phyloP scores from a whole-genome alignment of 37 sponge, comb jelly and placozoan genomes.

The Lycopodina hypogea region DNA sequence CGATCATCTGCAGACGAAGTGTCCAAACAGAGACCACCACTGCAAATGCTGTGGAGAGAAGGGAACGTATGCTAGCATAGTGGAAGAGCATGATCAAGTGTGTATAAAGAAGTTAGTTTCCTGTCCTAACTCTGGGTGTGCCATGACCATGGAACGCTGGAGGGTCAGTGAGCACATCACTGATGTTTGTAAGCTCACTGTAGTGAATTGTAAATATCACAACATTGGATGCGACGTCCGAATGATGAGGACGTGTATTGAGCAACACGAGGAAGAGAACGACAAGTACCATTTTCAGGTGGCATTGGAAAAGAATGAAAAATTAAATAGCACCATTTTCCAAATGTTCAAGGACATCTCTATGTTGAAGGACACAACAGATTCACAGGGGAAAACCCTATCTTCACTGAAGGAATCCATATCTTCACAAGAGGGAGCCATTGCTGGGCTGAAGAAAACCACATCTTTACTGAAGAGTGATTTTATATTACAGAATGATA shows the following conservation, averaged over 20 bases:
- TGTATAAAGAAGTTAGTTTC: conserved; percentile 12
- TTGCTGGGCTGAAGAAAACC: too few species aligned
- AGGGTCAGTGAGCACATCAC: background rate
- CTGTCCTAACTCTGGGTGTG: conserved; percentile 30
- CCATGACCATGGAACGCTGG: background rate
- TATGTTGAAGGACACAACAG: background rate
- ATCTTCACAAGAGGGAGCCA: background rate
- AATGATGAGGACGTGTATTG: background rate
- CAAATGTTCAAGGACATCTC: background rate
- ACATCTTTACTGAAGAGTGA: too few species aligned
- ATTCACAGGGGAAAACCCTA: background rate
- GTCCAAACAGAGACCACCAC: conserved; percentile 26
- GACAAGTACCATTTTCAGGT: background rate
- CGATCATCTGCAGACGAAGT: background rate
- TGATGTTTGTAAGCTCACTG: background rate
- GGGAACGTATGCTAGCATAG: conserved; percentile 16
- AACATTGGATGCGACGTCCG: conserved; percentile 17
- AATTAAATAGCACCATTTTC: background rate
- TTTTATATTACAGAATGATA: too few species aligned
- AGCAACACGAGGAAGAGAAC: conserved; percentile 15
- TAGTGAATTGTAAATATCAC: conserved; percentile 18
- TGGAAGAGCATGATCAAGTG: conserved; percentile 5
- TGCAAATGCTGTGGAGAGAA: conserved; percentile 27
- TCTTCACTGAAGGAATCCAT: background rate
- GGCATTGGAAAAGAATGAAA: background rate